Percentiles rank a stretch among this genome's conserved stretches.
These are phyloP conservation scores for Latrodectus elegans DNA, from an alignment of 2,888 invertebrate genomes.

Conservation along the genomic window DNA sequence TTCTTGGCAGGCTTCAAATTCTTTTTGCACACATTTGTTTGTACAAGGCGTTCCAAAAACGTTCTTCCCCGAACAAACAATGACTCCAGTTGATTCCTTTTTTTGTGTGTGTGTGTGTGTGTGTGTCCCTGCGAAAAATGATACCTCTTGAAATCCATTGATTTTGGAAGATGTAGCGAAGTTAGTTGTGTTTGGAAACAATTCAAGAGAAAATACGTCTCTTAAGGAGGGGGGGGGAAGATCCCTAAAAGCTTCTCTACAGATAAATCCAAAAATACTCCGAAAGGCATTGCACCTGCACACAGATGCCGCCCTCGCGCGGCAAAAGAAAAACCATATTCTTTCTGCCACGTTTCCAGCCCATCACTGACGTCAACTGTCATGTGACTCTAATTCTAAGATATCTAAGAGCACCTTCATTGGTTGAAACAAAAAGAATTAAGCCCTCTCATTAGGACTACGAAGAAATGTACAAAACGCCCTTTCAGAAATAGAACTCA, in stretches of 20 bases:
- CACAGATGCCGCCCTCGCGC: conserved; percentile 40
- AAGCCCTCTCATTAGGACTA: background rate
- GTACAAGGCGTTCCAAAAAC: conserved; percentile 7
- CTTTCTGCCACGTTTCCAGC: background rate
- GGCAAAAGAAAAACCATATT: conserved; percentile 13
- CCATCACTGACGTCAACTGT: conserved; percentile 35
- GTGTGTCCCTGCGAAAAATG: too few relatives aligned
- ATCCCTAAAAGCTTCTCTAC: background rate
- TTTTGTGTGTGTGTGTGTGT: too few relatives aligned
- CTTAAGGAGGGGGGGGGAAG: too few relatives aligned
- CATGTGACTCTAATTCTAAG: conserved; percentile 34
- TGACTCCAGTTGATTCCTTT: too few relatives aligned
- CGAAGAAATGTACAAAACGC: too few relatives aligned
- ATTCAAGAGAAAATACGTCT: conserved; percentile 39
- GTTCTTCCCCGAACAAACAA: background rate
- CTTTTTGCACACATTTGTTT: background rate
- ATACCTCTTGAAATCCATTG: background rate
- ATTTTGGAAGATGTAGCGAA: conserved; percentile 28
- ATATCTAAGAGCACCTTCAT: conserved; percentile 19
- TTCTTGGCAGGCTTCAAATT: too few relatives aligned
- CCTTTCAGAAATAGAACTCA: too few relatives aligned
- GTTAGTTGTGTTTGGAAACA: conserved; percentile 53
- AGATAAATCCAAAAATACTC: conserved; percentile 53
- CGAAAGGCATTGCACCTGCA: conserved; percentile 57
- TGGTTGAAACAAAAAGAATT: conserved; percentile 13